Evolutionary conservation across 2,797 vertebrate species (phyloP).

Genomic region (Cyprinodon diabolis): DNA sequence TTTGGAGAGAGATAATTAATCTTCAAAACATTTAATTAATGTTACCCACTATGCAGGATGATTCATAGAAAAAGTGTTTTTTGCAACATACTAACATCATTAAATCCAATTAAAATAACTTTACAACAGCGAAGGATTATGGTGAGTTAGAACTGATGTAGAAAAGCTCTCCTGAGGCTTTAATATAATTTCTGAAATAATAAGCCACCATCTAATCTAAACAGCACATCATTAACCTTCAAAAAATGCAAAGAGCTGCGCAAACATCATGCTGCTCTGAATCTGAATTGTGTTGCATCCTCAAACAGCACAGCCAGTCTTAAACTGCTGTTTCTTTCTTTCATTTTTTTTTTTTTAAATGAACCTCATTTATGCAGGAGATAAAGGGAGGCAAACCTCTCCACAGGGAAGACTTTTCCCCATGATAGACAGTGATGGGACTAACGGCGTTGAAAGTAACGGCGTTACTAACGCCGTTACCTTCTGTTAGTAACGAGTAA

Average conservation of each 20-base stretch:
- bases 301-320: slow-evolving; percentile 32
- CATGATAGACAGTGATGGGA: too few species aligned
- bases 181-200: not conserved
- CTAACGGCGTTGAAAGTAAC: too few species aligned
- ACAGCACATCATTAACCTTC: slow-evolving; percentile 37
- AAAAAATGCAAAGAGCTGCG: slow-evolving; percentile 9
- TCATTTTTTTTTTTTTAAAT: slow-evolving; percentile 36
- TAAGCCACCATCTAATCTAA: not conserved
- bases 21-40: not conserved
- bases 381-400: slow-evolving; percentile 27
- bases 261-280: slow-evolving; percentile 15
- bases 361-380: slow-evolving; percentile 49
- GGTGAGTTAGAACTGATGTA: not conserved
- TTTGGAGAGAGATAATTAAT: not conserved
- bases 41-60: too few species aligned
- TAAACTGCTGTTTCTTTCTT: slow-evolving; percentile 22
- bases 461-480: too few species aligned
- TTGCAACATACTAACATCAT: not conserved
- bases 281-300: slow-evolving; percentile 39
- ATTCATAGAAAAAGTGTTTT: not conserved
- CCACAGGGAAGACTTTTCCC: too few species aligned
- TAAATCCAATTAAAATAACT: not conserved
- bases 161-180: not conserved
- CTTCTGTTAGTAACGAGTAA: too few species aligned
- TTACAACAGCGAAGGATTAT: not conserved